A percentile compares a stretch with the other conserved stretches of the same genome.
These are phyloP conservation scores for Oeneis ivallda DNA, from an alignment of 2,888 invertebrate species.

Conservation along the genomic window DNA sequence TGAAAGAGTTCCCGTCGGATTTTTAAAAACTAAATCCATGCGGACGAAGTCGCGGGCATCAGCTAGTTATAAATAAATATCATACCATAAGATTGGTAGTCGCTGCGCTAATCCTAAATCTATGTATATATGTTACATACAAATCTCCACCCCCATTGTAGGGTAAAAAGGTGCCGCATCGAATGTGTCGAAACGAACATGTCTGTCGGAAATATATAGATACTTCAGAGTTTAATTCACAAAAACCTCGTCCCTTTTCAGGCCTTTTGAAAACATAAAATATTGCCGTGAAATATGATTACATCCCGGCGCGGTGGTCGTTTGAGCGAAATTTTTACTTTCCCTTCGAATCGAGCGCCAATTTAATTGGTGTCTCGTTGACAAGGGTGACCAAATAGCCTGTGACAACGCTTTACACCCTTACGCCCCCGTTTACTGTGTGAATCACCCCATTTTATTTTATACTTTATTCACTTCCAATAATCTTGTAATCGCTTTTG, in stretches of 20 bases:
- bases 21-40: no score
- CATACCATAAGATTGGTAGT: no score
- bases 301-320: not conserved
- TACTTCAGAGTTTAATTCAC: not conserved
- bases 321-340: slow-evolving; percentile 11
- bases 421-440: not conserved
- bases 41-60: no score
- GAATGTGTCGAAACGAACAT: no score
- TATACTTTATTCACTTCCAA: slow-evolving; percentile 1
- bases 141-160: no score
- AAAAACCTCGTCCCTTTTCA: not conserved
- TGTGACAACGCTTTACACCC: slow-evolving; percentile 5
- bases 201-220: not conserved
- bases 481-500: not conserved
- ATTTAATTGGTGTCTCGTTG: slow-evolving; percentile 15
- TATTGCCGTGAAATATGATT: slow-evolving; percentile 19
- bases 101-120: no score
- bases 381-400: slow-evolving; percentile 7
- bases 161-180: no score
- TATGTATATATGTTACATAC: no score
- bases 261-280: slow-evolving; percentile 13
- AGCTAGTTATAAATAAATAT: no score
- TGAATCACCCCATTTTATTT: not conserved
- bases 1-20: no score
- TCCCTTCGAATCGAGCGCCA: not conserved